phyloP scores from a whole-genome alignment of 2,888 invertebrate species.

The Folsomia candida region DNA sequence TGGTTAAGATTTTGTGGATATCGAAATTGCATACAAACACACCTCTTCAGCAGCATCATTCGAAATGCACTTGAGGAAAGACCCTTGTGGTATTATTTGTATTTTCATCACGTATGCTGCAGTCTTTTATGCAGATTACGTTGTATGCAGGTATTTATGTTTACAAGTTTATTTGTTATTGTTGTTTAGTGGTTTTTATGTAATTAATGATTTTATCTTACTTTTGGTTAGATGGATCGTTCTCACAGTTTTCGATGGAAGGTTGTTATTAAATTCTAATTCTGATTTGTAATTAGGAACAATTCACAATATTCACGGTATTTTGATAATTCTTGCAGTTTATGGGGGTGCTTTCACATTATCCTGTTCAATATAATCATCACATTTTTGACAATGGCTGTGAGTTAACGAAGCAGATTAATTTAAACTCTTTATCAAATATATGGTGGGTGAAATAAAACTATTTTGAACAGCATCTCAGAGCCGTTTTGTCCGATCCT shows the following conservation, averaged over 20 bases:
- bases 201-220: too few relatives aligned
- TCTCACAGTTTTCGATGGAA: constrained; percentile 70
- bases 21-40: too few relatives aligned
- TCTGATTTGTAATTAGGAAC: too few relatives aligned
- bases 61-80: constrained; percentile 56
- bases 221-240: constrained; percentile 78
- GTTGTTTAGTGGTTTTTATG: too few relatives aligned
- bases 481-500: constrained; percentile 85
- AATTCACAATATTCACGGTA: background rate
- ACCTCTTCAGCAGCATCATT: too few relatives aligned
- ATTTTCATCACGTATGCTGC: constrained; percentile 75
- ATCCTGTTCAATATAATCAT: constrained; percentile 75
- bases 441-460: too few relatives aligned
- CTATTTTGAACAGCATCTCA: constrained; percentile 60
- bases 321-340: constrained; percentile 57
- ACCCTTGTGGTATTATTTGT: constrained; percentile 82
- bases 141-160: too few relatives aligned
- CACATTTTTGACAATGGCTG: constrained; percentile 54
- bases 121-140: constrained; percentile 83
- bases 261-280: constrained; percentile 58
- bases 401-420: background rate
- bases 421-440: background rate
- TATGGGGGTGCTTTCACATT: constrained; percentile 79
- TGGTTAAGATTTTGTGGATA: too few relatives aligned
- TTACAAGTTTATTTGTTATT: too few relatives aligned